phyloP scores from a whole-genome alignment of 2,113 vertebrate species.

The Loxodonta africana region DNA sequence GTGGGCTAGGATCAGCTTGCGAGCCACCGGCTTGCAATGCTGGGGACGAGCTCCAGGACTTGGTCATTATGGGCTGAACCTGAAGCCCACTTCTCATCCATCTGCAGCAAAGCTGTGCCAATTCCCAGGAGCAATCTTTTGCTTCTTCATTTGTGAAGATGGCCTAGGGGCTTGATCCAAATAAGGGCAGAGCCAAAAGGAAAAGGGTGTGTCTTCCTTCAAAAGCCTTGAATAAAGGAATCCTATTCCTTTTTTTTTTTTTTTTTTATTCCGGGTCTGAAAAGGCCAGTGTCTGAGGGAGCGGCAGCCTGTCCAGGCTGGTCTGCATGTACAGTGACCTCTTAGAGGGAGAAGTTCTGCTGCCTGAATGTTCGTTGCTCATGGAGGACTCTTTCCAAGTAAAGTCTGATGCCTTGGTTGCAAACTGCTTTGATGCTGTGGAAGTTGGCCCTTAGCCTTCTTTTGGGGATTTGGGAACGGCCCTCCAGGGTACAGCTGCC shows the following conservation, averaged over 20 bases:
- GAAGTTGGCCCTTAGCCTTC: not conserved
- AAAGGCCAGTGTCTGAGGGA: slow-evolving; percentile 82
- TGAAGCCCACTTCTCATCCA: not conserved
- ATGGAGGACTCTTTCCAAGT: not conserved
- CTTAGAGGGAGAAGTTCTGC: slow-evolving; percentile 14
- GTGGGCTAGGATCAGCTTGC: accelerated
- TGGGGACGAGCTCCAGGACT: not conserved
- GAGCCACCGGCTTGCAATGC: accelerated
- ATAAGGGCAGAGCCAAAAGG: slow-evolving; percentile 75
- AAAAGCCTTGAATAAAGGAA: slow-evolving; percentile 83
- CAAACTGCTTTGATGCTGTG: not conserved
- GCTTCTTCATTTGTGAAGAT: slow-evolving; percentile 77
- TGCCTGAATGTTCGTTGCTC: accelerated
- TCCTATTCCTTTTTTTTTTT: slow-evolving; percentile 57
- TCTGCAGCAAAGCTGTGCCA: not conserved
- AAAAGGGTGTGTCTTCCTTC: slow-evolving; percentile 86
- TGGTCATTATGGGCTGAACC: not conserved
- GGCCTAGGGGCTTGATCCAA: slow-evolving; percentile 57
- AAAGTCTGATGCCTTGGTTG: not conserved
- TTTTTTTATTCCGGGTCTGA: slow-evolving; percentile 76
- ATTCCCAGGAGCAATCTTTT: slow-evolving; percentile 70
- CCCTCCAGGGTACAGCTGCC: no score
- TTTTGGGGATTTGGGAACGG: not conserved
- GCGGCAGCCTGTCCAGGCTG: slow-evolving; percentile 85
- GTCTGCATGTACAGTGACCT: slow-evolving; percentile 83